Conservation (phyloP, 2,797 vertebrate species). For the Limosa lapponica region DNA sequence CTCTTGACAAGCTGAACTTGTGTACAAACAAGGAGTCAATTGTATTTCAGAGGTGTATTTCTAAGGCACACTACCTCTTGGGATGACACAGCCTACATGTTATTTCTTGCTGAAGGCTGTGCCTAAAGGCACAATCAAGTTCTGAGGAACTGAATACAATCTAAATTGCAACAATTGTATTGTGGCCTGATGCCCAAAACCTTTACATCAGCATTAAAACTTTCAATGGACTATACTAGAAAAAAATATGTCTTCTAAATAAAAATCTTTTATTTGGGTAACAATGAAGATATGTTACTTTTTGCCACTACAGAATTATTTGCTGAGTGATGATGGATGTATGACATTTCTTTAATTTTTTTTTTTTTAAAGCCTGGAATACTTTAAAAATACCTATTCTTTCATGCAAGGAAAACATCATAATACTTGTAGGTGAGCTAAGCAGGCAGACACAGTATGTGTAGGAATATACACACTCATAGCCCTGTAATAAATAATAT, state of each 20-base stretch:
- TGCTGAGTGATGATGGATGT: background rate
- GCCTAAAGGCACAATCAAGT: background rate
- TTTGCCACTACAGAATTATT: background rate
- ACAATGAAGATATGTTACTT: background rate
- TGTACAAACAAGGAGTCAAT: slow-evolving; percentile 26
- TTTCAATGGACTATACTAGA: background rate
- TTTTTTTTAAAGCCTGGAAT: background rate
- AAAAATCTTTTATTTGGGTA: background rate
- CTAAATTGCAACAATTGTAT: background rate
- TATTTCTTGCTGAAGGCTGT: slow-evolving; percentile 34
- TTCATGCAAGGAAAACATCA: background rate
- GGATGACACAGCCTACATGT: background rate
- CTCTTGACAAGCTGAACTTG: background rate
- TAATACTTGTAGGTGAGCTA: background rate
- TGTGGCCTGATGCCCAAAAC: background rate
- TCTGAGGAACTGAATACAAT: slow-evolving; percentile 1
- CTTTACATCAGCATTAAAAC: background rate
- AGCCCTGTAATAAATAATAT: background rate
- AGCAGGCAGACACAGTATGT: background rate
- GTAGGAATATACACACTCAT: background rate
- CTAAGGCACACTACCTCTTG: background rate
- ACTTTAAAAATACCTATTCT: background rate
- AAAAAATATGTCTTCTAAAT: background rate
- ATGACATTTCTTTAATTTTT: background rate
- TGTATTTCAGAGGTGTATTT: slow-evolving; percentile 1